Conservation (phyloP, 2,888 invertebrate genomes). For the Teleiodes luculella region DNA sequence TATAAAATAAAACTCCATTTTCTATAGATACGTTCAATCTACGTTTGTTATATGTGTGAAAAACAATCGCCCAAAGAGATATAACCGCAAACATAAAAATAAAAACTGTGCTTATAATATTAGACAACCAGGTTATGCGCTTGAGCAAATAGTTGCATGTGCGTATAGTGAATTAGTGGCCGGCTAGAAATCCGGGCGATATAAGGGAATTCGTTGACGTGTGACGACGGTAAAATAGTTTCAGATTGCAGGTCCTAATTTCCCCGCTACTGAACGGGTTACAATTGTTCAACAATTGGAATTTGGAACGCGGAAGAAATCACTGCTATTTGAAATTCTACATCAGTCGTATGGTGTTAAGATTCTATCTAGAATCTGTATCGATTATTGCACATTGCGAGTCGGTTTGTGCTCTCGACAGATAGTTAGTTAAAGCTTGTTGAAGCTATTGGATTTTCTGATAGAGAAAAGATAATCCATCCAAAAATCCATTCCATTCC, state of each 20-base stretch:
- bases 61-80: too few species aligned
- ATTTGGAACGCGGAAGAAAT: background rate
- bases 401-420: background rate
- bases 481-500: too few species aligned
- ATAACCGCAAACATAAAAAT: too few species aligned
- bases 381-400: conserved; percentile 1
- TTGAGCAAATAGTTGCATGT: too few species aligned
- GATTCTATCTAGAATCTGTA: conserved; percentile 2
- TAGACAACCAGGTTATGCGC: too few species aligned
- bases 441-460: conserved; percentile 1
- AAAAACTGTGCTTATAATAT: too few species aligned
- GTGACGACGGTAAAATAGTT: conserved; percentile 6
- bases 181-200: too few species aligned
- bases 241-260: background rate
- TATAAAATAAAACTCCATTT: too few species aligned
- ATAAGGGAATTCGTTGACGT: background rate
- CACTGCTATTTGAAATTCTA: conserved; percentile 1
- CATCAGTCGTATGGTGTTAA: background rate
- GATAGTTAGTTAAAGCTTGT: conserved; percentile 3
- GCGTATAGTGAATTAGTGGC: too few species aligned
- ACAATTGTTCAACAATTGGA: background rate
- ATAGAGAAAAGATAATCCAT: background rate
- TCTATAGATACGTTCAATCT: too few species aligned
- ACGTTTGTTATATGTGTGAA: too few species aligned
- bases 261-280: background rate